Evolutionary conservation across 2,113 vertebrate genomes (phyloP).

Genomic region (Bufo bufo): DNA sequence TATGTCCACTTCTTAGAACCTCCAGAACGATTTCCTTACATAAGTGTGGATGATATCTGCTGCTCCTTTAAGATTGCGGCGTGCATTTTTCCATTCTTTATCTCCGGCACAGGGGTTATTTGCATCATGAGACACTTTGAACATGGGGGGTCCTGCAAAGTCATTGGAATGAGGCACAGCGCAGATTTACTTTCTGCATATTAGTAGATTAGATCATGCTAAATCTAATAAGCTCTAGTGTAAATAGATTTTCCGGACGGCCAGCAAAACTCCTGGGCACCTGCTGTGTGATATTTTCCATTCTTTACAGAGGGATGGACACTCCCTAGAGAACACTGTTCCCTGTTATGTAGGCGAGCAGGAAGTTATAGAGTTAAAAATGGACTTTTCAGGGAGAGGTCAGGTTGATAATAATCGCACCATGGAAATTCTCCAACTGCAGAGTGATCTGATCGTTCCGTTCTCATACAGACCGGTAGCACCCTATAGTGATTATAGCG

Average conservation of each 20-base stretch:
- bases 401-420: not conserved
- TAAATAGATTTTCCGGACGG: not conserved
- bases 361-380: not conserved
- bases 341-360: not conserved
- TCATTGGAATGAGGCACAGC: not conserved
- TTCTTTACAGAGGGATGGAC: not conserved
- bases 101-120: not conserved
- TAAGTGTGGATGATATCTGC: not conserved
- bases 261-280: not conserved
- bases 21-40: not conserved
- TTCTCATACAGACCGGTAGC: no score
- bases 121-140: not conserved
- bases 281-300: slow-evolving; percentile 5
- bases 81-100: slow-evolving; percentile 3
- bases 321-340: not conserved
- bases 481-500: no score
- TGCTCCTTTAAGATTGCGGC: not conserved
- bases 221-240: slow-evolving; percentile 10
- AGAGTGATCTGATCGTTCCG: no score
- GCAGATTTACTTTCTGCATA: not conserved
- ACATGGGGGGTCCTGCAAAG: not conserved
- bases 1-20: not conserved
- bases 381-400: not conserved
- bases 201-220: not conserved
- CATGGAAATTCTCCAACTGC: no score